Evolutionary conservation across 2,113 vertebrate species (phyloP), one percentile per base, ranked within the genome.

Genomic region (Scalopus aquaticus): DNA sequence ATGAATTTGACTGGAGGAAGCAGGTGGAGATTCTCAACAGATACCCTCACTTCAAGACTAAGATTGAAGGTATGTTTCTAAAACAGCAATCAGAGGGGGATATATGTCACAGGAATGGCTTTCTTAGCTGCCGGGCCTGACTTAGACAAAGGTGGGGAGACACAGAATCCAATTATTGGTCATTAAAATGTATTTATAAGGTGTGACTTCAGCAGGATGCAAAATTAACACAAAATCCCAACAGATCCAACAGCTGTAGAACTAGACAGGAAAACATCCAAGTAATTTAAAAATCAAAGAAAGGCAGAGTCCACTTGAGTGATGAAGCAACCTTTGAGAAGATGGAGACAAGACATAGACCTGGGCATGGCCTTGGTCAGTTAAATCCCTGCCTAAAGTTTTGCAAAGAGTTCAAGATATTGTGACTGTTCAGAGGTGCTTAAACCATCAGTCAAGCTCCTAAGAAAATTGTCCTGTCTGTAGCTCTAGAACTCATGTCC

Each of bases 41-140:
- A 51, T 98, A 98, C 81, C 98, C 98, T 28, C 98, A 99, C 39
- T 99, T 98, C 97, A 99, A 98, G 98, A 99, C 98, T 2, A 98
- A 98, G 93, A 99, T 99, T 72, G 98, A 99, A 98, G 98, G 98
- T 99, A 26, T 0, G 93, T 95, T 80, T 62, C 46, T 65, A 37
- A 6, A 44, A 2, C 58, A 5, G 28, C 60, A 28, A 6, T 35
- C 1, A 4, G 5, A 2, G 51, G 51, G 72, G 39, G 13, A 4
- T 1, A 3, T 26, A 0, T 16, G 28, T 58, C 16, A 2, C 5
- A 2, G 72, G 42, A 39, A 22, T 0, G 2, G 46, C 81, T 54
- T 87, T 67, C 11, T 17, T 19, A 35, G 11, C 6, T 1, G 5
- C 1, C 0, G 1, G 10, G 17, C 0, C 11, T 54, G 42, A 46